Percentiles rank a stretch among this genome's conserved stretches.
These are phyloP conservation scores for Pandemis cinnamomeana DNA, from an alignment of 2,888 invertebrate species.

Conservation along the genomic window DNA sequence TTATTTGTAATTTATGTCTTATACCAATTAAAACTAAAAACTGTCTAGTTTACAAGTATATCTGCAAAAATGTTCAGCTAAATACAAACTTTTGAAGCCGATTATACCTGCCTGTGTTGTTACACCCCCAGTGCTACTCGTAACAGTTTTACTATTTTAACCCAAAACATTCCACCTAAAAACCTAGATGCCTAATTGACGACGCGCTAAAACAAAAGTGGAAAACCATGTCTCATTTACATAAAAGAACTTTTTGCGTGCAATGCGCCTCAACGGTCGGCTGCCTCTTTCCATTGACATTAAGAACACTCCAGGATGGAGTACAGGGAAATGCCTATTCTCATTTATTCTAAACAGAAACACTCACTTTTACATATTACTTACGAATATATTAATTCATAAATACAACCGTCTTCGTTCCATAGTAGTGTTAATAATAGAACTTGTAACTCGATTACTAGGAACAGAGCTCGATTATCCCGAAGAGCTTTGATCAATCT, in stretches of 20 bases:
- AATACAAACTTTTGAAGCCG: background rate
- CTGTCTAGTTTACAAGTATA: too few species aligned
- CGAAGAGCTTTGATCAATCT: background rate
- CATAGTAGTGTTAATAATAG: background rate
- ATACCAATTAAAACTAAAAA: too few species aligned
- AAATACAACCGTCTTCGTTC: conserved; percentile 3
- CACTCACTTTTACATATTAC: background rate
- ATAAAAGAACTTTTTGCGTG: conserved; percentile 58
- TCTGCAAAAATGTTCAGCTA: too few species aligned
- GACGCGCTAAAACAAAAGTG: conserved; percentile 38
- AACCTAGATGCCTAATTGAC: conserved; percentile 32
- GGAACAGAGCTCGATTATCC: background rate
- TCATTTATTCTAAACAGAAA: conserved; percentile 34
- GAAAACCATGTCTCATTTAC: conserved; percentile 52
- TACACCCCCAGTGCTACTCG: background rate
- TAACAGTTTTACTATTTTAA: conserved; percentile 15
- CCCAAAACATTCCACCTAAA: conserved; percentile 9
- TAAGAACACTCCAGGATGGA: conserved; percentile 53
- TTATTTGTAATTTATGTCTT: too few species aligned
- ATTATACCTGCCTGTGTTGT: background rate
- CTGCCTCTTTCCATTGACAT: conserved; percentile 52
- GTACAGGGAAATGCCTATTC: conserved; percentile 51
- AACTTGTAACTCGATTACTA: background rate
- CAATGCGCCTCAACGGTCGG: conserved; percentile 48
- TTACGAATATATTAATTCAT: conserved; percentile 6